A percentile compares a stretch with the other conserved stretches of the same genome.
These are phyloP conservation scores for Amphipyra tragopoginis DNA, from an alignment of 2,888 invertebrate genomes.

Conservation along the genomic window DNA sequence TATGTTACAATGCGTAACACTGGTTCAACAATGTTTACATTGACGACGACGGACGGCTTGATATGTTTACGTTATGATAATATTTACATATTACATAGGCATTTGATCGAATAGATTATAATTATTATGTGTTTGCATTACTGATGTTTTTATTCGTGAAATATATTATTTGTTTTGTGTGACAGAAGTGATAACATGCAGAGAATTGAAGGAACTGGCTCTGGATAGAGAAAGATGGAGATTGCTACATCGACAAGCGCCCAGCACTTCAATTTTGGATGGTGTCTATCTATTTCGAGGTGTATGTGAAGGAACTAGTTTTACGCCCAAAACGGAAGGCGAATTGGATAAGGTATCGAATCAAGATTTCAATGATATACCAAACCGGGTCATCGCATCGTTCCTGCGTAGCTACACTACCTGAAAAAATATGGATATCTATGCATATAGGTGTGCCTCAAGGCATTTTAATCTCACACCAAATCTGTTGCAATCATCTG, in stretches of 20 bases:
- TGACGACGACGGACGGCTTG: conserved; percentile 22
- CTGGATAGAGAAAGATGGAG: too few species aligned
- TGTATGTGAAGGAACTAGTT: too few species aligned
- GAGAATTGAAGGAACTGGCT: too few species aligned
- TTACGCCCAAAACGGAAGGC: too few species aligned
- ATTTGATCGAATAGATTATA: conserved; percentile 14
- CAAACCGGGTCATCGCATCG: conserved; percentile 10
- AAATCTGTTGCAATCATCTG: conserved; percentile 22
- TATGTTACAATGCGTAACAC: background rate
- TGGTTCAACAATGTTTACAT: conserved; percentile 51
- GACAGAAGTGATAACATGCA: too few species aligned
- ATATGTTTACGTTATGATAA: conserved; percentile 40
- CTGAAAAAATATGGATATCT: background rate
- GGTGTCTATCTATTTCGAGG: too few species aligned
- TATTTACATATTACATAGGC: conserved; percentile 36
- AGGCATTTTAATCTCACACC: conserved; percentile 6
- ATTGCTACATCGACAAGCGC: too few species aligned
- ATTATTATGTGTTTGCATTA: conserved; percentile 20
- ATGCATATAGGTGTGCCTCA: background rate
- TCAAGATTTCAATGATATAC: conserved; percentile 22
- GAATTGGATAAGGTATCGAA: background rate
- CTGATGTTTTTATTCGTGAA: too few species aligned
- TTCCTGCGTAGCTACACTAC: background rate
- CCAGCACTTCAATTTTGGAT: too few species aligned
- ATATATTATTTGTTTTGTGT: too few species aligned